phyloP scores from a whole-genome alignment of 2,797 vertebrate genomes.

The Bovichtus variegatus region DNA sequence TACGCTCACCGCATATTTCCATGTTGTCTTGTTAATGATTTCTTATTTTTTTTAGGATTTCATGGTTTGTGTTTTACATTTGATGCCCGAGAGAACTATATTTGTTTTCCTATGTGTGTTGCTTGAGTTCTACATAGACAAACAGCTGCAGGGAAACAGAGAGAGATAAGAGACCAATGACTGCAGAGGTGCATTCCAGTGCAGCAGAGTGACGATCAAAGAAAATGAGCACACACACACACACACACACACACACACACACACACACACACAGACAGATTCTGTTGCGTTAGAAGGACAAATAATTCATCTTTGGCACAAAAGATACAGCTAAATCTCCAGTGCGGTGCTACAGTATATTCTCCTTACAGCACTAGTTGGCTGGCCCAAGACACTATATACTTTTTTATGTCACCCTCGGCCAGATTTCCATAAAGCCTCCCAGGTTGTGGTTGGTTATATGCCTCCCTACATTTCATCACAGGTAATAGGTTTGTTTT shows the following conservation, averaged over 20 bases:
- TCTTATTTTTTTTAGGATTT: not conserved
- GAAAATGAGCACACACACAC: slow-evolving; percentile 13
- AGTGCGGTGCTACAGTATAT: not conserved
- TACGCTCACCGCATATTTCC: not conserved
- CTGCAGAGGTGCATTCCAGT: slow-evolving; percentile 48
- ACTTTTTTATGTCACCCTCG: slow-evolving; percentile 27
- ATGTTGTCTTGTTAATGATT: not conserved
- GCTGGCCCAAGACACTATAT: slow-evolving; percentile 38
- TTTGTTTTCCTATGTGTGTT: slow-evolving; percentile 16
- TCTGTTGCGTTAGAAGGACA: slow-evolving; percentile 17
- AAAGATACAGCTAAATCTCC: slow-evolving; percentile 26
- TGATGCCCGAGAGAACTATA: not conserved
- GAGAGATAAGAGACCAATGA: slow-evolving; percentile 41
- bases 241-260: not conserved
- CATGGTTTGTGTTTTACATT: slow-evolving; percentile 1
- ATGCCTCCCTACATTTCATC: slow-evolving; percentile 51
- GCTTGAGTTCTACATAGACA: slow-evolving; percentile 23
- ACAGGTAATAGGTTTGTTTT: slow-evolving; percentile 56
- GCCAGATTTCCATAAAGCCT: slow-evolving; percentile 57
- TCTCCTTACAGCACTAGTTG: slow-evolving; percentile 22
- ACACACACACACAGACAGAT: slow-evolving; percentile 14
- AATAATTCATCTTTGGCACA: slow-evolving; percentile 32
- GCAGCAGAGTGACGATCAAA: slow-evolving; percentile 62
- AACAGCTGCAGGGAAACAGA: slow-evolving; percentile 49
- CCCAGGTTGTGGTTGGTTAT: slow-evolving; percentile 31